Evolutionary conservation across 2,113 vertebrate genomes (phyloP).

Genomic region (Lophius piscatorius): DNA sequence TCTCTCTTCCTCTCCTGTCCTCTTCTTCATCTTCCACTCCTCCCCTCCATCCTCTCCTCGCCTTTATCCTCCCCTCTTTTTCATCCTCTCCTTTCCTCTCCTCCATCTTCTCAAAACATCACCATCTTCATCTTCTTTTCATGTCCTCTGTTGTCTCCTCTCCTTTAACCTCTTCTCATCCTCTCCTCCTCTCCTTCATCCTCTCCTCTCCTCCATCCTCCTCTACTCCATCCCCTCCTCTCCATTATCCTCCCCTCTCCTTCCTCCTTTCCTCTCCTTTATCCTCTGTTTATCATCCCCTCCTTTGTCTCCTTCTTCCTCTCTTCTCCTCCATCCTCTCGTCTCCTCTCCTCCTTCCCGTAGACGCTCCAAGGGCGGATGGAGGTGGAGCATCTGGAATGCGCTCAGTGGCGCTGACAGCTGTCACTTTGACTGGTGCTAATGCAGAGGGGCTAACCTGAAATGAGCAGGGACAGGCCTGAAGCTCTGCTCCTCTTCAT

Average conservation of each 20-base stretch:
- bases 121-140: neutral
- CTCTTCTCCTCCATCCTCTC: neutral
- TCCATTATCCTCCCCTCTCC: neutral
- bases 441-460: slow-evolving; percentile 72
- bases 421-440: slow-evolving; percentile 71
- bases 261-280: neutral
- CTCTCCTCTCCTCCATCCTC: neutral
- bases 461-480: slow-evolving; percentile 70
- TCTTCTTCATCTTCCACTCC: neutral
- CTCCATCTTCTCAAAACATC: neutral
- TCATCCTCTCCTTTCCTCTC: too few relatives aligned
- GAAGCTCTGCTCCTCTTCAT: slow-evolving; percentile 17
- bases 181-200: too few relatives aligned
- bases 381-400: slow-evolving; percentile 46
- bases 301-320: neutral
- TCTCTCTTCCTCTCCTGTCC: too few relatives aligned
- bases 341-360: slow-evolving; percentile 31
- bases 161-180: too few relatives aligned
- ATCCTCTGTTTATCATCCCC: neutral
- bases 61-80: too few relatives aligned
- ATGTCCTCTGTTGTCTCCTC: neutral
- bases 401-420: slow-evolving; percentile 68
- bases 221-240: neutral
- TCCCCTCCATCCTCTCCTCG: neutral
- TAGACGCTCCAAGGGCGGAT: slow-evolving; percentile 62